phyloP scores from a whole-genome alignment of 2,797 vertebrate genomes.

The Bucorvus abyssinicus region DNA sequence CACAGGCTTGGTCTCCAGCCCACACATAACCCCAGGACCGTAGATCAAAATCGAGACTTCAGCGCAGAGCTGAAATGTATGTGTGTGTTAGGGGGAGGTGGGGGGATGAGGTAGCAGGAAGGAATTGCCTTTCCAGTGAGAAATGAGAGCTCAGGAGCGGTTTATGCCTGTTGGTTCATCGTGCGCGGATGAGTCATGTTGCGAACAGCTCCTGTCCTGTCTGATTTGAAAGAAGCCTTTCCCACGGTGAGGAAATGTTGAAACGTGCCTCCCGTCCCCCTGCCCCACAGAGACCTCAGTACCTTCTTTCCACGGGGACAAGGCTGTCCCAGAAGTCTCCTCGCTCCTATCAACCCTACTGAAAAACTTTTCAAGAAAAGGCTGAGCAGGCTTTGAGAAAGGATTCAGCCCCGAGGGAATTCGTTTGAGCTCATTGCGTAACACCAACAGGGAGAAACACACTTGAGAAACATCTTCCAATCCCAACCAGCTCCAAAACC shows the following conservation, averaged over 20 bases:
- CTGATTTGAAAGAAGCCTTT: background rate
- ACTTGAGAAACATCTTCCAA: background rate
- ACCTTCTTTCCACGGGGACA: background rate
- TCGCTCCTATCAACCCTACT: accelerated
- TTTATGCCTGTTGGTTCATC: conserved; percentile 50
- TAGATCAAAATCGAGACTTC: background rate
- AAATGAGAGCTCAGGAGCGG: conserved; percentile 13
- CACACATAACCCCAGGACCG: background rate
- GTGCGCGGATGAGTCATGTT: background rate
- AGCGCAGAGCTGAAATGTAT: background rate
- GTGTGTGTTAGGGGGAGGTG: background rate
- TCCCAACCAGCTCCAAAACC: background rate
- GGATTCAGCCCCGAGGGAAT: background rate
- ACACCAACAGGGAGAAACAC: accelerated
- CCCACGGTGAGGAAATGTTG: background rate
- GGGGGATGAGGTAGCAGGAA: background rate
- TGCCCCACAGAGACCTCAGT: background rate
- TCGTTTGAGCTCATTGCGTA: background rate
- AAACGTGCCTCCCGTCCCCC: background rate
- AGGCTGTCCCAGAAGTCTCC: background rate
- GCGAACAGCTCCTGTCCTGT: conserved; percentile 19
- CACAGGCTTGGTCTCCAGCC: background rate
- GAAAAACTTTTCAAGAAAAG: background rate
- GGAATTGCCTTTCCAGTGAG: conserved; percentile 1
- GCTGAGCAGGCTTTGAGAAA: background rate